Base-by-base conservation (phyloP, 2,113 vertebrate species). In the Pelobates fuscus region DNA sequence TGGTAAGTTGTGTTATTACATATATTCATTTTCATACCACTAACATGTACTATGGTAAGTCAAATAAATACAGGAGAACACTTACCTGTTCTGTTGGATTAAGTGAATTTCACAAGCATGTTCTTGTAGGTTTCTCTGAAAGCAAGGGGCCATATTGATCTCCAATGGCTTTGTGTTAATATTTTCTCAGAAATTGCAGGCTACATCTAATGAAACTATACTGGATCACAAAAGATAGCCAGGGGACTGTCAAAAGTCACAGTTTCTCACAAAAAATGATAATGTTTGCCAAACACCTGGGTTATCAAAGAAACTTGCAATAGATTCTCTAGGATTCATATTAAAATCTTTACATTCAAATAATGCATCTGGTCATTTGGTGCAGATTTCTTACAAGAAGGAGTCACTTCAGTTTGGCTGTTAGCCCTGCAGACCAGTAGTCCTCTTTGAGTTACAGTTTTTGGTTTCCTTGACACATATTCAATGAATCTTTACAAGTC, bases 11-110 rank as follows among this genome's bases (percentile, higher is more conserved):
- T n/a, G n/a, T n/a, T n/a, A n/a, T n/a, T n/a, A n/a, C n/a, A n/a
- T n/a, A n/a, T n/a, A n/a, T n/a, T n/a, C n/a, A n/a, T n/a, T n/a
- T n/a, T n/a, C n/a, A n/a, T n/a, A n/a, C n/a, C n/a, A n/a, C n/a
- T n/a, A n/a, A n/a, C n/a, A n/a, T n/a, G n/a, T n/a, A n/a, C n/a
- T n/a, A n/a, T n/a, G n/a, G n/a, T n/a, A n/a, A n/a, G n/a, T n/a
- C n/a, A n/a, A n/a, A n/a, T n/a, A n/a, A n/a, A n/a, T n/a, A n/a
- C n/a, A n/a, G n/a, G n/a, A n/a, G n/a, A n/a, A 10, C 6, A 1
- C 70, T 52, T 25, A 72, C 70, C 70, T 62, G 12, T 72, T 72
- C 43, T 72, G 70, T 37, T 72, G 70, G 2, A 27, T 20, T 17
- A 72, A 25, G 29, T 54, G 61, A 18, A 58, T 63, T 24, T 72